Percentiles rank a stretch among this genome's conserved stretches.
phyloP scores from a whole-genome alignment of 2,888 invertebrate genomes.

The Caradrina kadenii region DNA sequence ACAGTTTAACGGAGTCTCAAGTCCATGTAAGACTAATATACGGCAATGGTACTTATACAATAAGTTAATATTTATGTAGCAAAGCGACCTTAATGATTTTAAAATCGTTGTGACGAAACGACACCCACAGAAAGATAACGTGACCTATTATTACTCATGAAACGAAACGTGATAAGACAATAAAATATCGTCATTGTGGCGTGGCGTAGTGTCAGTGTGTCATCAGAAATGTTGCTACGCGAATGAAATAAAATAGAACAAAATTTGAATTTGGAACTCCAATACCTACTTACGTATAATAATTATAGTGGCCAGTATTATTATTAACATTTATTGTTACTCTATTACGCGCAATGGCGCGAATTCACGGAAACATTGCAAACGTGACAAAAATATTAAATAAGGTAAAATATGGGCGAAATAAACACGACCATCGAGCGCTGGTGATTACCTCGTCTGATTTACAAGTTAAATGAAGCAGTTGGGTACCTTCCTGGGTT shows the following conservation, averaged over 20 bases:
- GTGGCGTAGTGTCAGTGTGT: constrained; percentile 29
- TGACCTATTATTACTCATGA: constrained; percentile 18
- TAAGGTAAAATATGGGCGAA: too few relatives aligned
- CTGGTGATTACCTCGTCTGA: too few relatives aligned
- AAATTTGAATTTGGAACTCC: background rate
- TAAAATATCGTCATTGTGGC: background rate
- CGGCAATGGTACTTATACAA: too few relatives aligned
- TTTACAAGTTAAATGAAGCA: too few relatives aligned
- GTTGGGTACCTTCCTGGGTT: too few relatives aligned
- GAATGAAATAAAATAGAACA: background rate
- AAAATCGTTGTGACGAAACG: background rate
- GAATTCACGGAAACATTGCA: too few relatives aligned
- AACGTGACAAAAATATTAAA: too few relatives aligned
- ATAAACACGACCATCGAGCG: too few relatives aligned
- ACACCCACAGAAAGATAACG: constrained; percentile 27
- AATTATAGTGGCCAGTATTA: background rate
- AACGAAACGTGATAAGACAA: background rate
- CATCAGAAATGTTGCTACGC: constrained; percentile 32
- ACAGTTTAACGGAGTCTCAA: too few relatives aligned
- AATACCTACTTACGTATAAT: too few relatives aligned
- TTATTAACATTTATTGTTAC: background rate
- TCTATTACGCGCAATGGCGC: too few relatives aligned
- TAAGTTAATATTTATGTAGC: background rate
- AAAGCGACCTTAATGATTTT: background rate
- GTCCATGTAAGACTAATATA: too few relatives aligned